Percentiles rank a stretch among this genome's conserved stretches.
Conservation (phyloP, 2,113 vertebrate species). For the Apaloderma vittatum region DNA sequence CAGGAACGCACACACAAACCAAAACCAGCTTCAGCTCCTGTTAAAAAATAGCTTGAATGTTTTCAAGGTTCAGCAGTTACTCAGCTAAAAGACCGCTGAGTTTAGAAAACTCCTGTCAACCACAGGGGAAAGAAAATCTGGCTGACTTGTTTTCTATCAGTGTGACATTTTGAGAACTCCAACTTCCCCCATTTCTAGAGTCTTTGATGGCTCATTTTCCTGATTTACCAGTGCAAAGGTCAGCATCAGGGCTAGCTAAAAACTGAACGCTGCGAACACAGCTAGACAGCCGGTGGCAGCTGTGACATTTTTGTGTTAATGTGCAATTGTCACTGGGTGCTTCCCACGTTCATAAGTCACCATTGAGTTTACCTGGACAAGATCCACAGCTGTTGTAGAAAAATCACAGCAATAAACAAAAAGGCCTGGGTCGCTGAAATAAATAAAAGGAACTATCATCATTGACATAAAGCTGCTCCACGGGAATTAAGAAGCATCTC, state of each 20-base stretch:
- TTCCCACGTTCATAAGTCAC: neutral
- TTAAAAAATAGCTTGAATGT: constrained; percentile 13
- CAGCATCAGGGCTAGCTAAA: neutral
- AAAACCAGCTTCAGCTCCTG: constrained; percentile 4
- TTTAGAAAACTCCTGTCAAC: neutral
- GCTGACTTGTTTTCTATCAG: neutral
- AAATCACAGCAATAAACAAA: constrained; percentile 98
- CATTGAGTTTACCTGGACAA: constrained; percentile 87
- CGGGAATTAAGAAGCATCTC: neutral
- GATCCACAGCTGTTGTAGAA: constrained; percentile 90
- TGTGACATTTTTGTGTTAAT: neutral
- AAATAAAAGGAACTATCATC: constrained; percentile 11
- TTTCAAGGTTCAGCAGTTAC: constrained; percentile 26
- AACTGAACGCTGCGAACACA: neutral
- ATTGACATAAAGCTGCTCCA: neutral
- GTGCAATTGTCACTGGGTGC: neutral
- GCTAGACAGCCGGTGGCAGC: neutral
- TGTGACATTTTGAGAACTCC: neutral
- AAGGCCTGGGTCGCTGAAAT: constrained; percentile 90
- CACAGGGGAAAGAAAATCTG: constrained; percentile 9
- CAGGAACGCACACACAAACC: neutral
- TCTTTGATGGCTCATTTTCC: neutral
- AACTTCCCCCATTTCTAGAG: neutral
- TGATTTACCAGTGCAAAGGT: neutral
- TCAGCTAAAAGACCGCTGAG: neutral